Conservation (phyloP, 2,888 invertebrate species). For the Diaprepes abbreviatus region DNA sequence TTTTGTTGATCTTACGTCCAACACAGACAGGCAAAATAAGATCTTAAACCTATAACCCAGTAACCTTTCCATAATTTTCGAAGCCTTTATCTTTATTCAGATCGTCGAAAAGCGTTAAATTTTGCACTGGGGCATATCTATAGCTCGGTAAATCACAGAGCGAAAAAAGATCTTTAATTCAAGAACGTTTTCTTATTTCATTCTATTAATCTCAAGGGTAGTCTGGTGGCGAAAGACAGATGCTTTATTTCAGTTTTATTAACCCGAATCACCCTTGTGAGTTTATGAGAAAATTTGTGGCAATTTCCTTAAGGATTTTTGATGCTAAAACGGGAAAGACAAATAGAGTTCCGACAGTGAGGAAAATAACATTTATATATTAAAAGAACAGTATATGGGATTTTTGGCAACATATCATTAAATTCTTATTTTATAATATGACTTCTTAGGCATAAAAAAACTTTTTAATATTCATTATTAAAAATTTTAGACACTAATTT, state of each 20-base stretch:
- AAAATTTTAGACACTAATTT: too few species aligned
- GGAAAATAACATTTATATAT: neutral
- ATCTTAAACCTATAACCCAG: conserved; percentile 19
- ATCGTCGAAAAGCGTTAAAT: conserved; percentile 40
- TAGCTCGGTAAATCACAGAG: conserved; percentile 35
- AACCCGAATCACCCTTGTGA: conserved; percentile 26
- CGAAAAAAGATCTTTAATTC: conserved; percentile 38
- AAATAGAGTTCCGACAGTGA: neutral
- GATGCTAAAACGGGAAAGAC: neutral
- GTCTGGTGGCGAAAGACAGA: conserved; percentile 40
- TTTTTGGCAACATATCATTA: too few species aligned
- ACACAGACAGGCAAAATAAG: neutral
- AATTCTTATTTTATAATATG: too few species aligned
- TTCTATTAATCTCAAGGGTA: conserved; percentile 43
- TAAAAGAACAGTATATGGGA: too few species aligned
- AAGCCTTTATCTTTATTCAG: conserved; percentile 34
- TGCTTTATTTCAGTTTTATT: conserved; percentile 42
- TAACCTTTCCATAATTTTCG: conserved; percentile 29
- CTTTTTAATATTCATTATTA: too few species aligned
- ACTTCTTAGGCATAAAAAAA: too few species aligned
- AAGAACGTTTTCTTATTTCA: conserved; percentile 43
- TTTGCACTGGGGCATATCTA: conserved; percentile 37
- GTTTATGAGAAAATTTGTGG: conserved; percentile 11
- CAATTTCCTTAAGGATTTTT: conserved; percentile 13
- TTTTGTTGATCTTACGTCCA: neutral